Evolutionary conservation across 1,140 invertebrate species (phyloP).

Genomic region (Trinorchestia longiramus): DNA sequence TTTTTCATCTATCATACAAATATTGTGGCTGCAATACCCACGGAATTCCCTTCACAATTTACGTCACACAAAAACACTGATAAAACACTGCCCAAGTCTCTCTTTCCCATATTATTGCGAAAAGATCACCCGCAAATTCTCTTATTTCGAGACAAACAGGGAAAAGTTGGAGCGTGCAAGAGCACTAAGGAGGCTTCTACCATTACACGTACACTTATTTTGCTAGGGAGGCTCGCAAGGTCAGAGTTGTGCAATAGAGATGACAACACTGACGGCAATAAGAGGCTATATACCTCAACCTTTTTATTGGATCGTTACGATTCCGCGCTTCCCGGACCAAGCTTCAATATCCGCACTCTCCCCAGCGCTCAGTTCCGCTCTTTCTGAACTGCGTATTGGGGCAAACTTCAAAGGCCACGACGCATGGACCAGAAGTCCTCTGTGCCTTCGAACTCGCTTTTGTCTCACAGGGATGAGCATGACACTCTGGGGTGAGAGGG

Average conservation of each 20-base stretch:
- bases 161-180: neutral
- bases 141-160: neutral
- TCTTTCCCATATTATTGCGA: neutral
- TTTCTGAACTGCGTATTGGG: neutral
- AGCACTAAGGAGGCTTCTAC: neutral
- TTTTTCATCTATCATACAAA: neutral
- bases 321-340: neutral
- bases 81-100: neutral
- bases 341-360: slow-evolving; percentile 27
- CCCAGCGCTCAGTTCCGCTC: neutral
- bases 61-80: neutral
- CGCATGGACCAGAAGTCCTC: neutral
- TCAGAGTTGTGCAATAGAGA: neutral
- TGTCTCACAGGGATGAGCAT: neutral
- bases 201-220: slow-evolving; percentile 2
- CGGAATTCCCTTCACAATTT: neutral
- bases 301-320: slow-evolving; percentile 38
- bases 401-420: neutral
- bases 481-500: neutral
- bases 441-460: neutral
- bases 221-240: neutral
- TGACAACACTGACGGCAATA: slow-evolving; percentile 23
- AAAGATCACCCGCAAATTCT: neutral
- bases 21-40: neutral
- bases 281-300: neutral